Conservation (phyloP, 2,113 vertebrate genomes). For the Charina bottae region DNA sequence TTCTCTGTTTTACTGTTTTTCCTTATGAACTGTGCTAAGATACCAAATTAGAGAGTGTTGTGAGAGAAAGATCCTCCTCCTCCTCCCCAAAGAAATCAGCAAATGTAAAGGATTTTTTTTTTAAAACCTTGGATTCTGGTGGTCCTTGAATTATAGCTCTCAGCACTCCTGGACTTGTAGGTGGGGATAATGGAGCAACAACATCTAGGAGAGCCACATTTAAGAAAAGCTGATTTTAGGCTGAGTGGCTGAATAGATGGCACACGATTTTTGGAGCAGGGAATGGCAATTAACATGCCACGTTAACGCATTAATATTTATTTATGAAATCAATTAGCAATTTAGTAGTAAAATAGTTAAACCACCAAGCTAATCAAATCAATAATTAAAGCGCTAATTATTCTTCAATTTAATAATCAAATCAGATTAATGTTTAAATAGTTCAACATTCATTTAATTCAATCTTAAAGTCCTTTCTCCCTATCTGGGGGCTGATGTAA, state of each 20-base stretch:
- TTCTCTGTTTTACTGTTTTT: too few relatives aligned
- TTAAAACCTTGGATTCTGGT: background rate
- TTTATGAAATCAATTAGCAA: background rate
- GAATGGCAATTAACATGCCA: background rate
- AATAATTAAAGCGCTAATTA: background rate
- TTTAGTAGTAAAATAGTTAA: background rate
- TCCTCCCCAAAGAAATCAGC: background rate
- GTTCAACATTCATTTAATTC: background rate
- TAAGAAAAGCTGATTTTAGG: background rate
- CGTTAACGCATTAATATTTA: background rate
- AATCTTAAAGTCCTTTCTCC: background rate
- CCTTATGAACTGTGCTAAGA: too few relatives aligned
- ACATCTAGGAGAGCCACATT: background rate
- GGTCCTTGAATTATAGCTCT: background rate
- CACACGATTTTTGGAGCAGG: background rate
- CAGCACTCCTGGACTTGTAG: background rate
- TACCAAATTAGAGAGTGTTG: too few relatives aligned
- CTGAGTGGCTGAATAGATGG: background rate
- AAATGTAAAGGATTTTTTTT: background rate
- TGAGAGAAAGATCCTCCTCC: too few relatives aligned
- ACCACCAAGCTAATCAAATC: background rate
- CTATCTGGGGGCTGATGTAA: background rate
- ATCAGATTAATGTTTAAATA: background rate
- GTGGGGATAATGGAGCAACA: background rate
- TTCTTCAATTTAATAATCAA: background rate